phyloP scores from a whole-genome alignment of 2,888 invertebrate species.

The Carpatolechia fugitivella region DNA sequence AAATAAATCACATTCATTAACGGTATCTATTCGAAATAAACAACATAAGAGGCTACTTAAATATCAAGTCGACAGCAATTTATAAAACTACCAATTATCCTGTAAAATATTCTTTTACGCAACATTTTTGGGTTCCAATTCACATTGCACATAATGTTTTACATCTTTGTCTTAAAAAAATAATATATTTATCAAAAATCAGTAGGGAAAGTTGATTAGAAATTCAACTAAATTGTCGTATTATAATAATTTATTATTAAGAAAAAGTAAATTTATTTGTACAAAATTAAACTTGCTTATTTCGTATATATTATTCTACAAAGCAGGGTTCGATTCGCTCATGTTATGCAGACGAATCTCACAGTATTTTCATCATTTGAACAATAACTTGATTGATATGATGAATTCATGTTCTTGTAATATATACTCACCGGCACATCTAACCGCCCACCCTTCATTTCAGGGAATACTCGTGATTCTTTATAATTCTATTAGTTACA shows the following conservation, averaged over 20 bases:
- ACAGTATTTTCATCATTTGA: not conserved
- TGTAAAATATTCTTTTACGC: not conserved
- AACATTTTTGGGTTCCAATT: not conserved
- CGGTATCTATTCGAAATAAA: not conserved
- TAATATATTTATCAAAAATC: conserved; percentile 1
- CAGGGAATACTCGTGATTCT: no score
- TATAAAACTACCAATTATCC: not conserved
- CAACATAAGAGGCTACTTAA: not conserved
- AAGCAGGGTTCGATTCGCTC: not conserved
- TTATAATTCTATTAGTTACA: no score
- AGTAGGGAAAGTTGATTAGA: not conserved
- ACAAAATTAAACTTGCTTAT: conserved; percentile 30
- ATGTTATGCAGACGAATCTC: not conserved
- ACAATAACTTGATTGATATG: not conserved
- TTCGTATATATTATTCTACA: conserved; percentile 25
- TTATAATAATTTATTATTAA: conserved; percentile 23
- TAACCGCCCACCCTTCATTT: no score
- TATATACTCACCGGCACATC: no score
- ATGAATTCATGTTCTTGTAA: no score
- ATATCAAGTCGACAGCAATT: not conserved
- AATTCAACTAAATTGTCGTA: not conserved
- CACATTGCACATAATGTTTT: conserved; percentile 8
- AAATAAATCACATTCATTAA: conserved; percentile 9
- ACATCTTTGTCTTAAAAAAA: not conserved
- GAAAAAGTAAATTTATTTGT: conserved; percentile 23